Evolutionary conservation across 1,140 invertebrate genomes (phyloP).

Genomic region (Brachionus plicatilis): DNA sequence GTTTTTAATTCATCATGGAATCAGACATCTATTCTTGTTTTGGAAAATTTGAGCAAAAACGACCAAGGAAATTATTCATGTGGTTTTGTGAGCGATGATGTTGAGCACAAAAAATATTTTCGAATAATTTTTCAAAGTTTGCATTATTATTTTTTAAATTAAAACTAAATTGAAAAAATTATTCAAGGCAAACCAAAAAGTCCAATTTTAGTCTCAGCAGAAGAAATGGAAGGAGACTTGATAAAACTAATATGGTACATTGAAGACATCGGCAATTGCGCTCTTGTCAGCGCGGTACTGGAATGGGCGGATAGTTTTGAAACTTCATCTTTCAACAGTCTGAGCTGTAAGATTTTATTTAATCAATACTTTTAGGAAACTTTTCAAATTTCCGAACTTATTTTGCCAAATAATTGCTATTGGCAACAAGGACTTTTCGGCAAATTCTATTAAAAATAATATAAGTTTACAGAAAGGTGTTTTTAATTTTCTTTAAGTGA

Average conservation of each 20-base stretch:
- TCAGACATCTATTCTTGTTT: background rate
- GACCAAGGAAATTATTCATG: conserved; percentile 3
- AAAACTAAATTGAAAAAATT: too few relatives aligned
- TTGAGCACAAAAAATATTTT: background rate
- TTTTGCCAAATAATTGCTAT: background rate
- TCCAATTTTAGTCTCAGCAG: background rate
- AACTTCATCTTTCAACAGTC: background rate
- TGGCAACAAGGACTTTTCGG: background rate
- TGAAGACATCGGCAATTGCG: background rate
- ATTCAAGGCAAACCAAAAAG: background rate
- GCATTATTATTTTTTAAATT: background rate
- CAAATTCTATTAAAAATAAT: background rate
- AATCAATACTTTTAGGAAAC: background rate
- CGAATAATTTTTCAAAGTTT: background rate
- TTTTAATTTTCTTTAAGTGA: background rate
- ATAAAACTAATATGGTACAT: background rate
- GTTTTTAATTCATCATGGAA: background rate
- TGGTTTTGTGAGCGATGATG: background rate
- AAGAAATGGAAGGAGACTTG: background rate
- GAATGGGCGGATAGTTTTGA: conserved; percentile 2
- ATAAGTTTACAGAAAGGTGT: background rate
- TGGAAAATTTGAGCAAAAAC: background rate
- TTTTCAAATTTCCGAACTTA: background rate
- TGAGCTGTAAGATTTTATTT: background rate
- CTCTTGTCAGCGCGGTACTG: background rate